Evolutionary conservation across 2,888 invertebrate species (phyloP), one percentile per base, ranked within the genome.

Genomic region (Papilio gigon): DNA sequence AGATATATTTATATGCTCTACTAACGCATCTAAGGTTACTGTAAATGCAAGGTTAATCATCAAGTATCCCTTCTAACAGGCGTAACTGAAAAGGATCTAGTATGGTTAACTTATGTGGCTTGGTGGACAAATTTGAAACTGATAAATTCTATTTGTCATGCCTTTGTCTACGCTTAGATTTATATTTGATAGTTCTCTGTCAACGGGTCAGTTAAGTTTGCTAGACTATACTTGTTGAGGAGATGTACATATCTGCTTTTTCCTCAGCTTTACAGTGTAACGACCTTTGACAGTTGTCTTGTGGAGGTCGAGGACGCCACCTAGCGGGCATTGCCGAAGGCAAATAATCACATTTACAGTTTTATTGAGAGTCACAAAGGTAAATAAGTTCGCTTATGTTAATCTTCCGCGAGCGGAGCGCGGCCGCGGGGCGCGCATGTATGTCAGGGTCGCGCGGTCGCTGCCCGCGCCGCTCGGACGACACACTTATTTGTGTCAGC

Each of bases 401-500:
- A 37, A 58, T 68, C 35, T 68, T 67, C 68, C 70, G 71, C 22
- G 68, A 42, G 64, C 68, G 61, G 68, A 53, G 71, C 67, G 73
- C 66, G 59, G 53, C 9, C 59, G 40, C 59, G 70, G 66, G 68
- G 71, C 71, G 50, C 40, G 53, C 9, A 78, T 73, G 72, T 80
- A 75, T 80, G 84, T 80, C 84, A 84, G 78, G 84, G 84, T 73
- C 82, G 77, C 66, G 75, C 74, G 81, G 81, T 74, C 77, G 77
- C 70, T 75, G 84, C 79, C 83, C 81, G 77, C 78, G 58, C 60
- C 59, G 77, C 79, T 73, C 77, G 73, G 70, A 61, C 74, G 37
- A 78, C 78, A 78, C 77, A 76, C 72, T 75, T 69, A 22, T 67
- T 67, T 74, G 67, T 70, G 63, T 17, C 30, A 33, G 2, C 30